Evolutionary conservation across 2,797 vertebrate species (phyloP), one percentile per base, ranked within the genome.

Genomic region (Loriculus beryllinus): DNA sequence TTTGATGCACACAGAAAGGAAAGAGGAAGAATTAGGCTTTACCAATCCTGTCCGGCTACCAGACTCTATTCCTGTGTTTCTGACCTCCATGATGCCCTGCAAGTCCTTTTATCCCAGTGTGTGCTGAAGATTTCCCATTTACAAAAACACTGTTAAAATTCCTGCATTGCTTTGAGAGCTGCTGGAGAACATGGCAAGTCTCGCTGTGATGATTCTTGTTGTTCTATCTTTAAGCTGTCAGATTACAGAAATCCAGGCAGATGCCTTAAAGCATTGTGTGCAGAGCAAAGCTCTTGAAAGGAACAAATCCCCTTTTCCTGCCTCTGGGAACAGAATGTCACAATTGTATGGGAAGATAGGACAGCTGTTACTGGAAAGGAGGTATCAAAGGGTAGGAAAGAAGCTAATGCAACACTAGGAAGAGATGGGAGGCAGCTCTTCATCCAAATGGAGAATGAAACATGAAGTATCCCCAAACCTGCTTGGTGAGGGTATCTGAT

Each of bases 211-310:
- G 72, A 29, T 49, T 88, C 28, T 4, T 78, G n/a, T 75, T 81
- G 35, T 71, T 91, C 77, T 28, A 14, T 82, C 77, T 94, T 96
- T 86, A 59, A 79, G 3, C 33, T 92, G 80, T 94, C 88, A 59
- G 86, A 49, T 64, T 69, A 25, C 52, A 95, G 94, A 91, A 90
- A 97, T 94, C 75, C 28, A 63, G 68, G 82, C 54, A 82, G 77
- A 72, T 88, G 94, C 88, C 89, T 75, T 75, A 60, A 79, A 88
- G 92, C 90, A 48, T 56, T 63, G 48, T 65, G 64, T 65, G 47
- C 68, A 51, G 60, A 64, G 71, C 74, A 92, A 95, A 93, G 74
- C 76, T 82, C 74, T 95, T 67, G 52, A 33, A 65, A 95, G 84
- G 62, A 87, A 56, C 28, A 67, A 45, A 72, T 63, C 90, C 48